Conservation (phyloP, 2,888 invertebrate genomes). For the Lasioglossum malachurum region DNA sequence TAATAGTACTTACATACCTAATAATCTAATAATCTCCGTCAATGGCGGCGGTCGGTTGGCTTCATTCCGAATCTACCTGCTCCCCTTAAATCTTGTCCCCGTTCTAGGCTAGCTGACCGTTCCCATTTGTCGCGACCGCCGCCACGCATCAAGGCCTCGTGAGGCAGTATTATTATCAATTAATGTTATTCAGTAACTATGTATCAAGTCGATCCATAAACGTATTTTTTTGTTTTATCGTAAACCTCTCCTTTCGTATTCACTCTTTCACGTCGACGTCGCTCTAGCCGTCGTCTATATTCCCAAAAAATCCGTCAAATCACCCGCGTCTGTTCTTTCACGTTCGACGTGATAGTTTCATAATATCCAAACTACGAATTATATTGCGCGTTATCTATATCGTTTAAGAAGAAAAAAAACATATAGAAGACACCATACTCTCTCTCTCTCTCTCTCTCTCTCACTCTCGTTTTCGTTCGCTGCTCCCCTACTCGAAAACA, state of each 20-base stretch:
- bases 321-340: background rate
- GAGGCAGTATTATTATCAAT: conserved; percentile 82
- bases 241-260: conserved; percentile 56
- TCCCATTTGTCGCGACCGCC: conserved; percentile 70
- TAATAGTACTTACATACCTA: conserved; percentile 73
- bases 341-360: background rate
- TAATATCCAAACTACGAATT: conserved; percentile 13
- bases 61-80: background rate
- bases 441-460: background rate
- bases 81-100: background rate
- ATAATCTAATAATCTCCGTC: conserved; percentile 84
- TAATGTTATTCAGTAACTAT: conserved; percentile 76
- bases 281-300: background rate
- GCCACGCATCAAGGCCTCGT: conserved; percentile 83
- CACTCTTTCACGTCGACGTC: background rate
- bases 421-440: conserved; percentile 7
- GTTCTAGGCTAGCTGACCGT: conserved; percentile 16
- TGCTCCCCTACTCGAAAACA: conserved; percentile 24
- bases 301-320: background rate
- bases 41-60: conserved; percentile 76
- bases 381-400: conserved; percentile 16
- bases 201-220: conserved; percentile 77
- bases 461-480: background rate
- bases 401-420: conserved; percentile 8
- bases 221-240: conserved; percentile 59